Evolutionary conservation across 2,113 vertebrate species (phyloP), one percentile per base, ranked within the genome.

Genomic region (Tetraodon nigroviridis): DNA sequence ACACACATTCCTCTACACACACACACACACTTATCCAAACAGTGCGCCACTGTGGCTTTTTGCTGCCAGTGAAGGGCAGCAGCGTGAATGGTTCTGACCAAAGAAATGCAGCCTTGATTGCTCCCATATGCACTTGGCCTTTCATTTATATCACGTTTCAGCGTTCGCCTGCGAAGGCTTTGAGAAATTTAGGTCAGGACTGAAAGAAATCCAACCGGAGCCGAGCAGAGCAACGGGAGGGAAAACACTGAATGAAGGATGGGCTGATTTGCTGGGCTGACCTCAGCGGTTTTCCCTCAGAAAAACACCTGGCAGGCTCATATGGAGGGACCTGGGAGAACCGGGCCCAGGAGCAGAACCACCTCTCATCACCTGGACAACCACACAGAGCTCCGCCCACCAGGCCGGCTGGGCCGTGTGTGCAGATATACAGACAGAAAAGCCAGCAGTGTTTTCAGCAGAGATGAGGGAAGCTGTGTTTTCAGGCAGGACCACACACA

Each of bases 71-170:
- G 79, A 86, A 89, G 75, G 86, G 86, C 86, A 90, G 89, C 83
- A 84, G 84, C 86, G 86, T 86, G 85, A 89, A 88, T 84, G 69
- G 78, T 85, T 80, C 79, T 73, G 75, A 89, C 87, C 88, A 87
- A 84, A 88, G 82, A 88, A 88, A 90, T 87, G 88, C 72, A 67
- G 64, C 73, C 70, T 57, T 90, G 87, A 92, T 91, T 81, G 88
- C 73, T 88, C 71, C 90, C 90, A 91, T 84, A 90, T 92, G 90
- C 44, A 71, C 73, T 68, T 64, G 76, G 86, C 81, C 76, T 87
- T 87, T 83, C 84, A 87, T 87, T 84, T 82, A 73, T 76, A 88
- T 89, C 84, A 81, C 60, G 66, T 87, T 85, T 87, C 84, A 87
- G 79, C 64, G 57, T 64, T 77, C 41, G 48, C 75, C 78, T 79